These are phyloP conservation scores for Aporophyla lueneburgensis DNA, from an alignment of 2,888 invertebrate species.

Conservation along the genomic window DNA sequence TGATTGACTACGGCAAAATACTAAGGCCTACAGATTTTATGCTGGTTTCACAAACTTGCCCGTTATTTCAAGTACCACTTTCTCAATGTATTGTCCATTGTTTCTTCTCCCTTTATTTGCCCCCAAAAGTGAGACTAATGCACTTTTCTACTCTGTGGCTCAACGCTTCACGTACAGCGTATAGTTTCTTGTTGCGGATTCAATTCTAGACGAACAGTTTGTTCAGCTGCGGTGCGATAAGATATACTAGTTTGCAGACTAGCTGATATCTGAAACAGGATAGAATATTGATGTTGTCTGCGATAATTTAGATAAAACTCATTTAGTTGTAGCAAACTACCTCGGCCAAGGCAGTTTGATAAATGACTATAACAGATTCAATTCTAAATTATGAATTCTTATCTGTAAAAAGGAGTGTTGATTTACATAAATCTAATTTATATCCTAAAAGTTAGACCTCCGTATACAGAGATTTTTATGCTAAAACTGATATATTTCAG, in stretches of 20 bases:
- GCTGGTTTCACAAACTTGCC: too few relatives aligned
- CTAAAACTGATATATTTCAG: neutral
- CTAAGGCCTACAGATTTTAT: neutral
- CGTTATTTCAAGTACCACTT: neutral
- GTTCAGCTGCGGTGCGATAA: conserved; percentile 60
- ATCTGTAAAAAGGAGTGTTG: neutral
- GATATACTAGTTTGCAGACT: conserved; percentile 50
- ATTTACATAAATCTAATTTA: neutral
- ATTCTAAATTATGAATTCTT: neutral
- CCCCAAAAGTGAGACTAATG: conserved; percentile 10
- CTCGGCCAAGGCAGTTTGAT: neutral
- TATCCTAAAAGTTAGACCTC: neutral
- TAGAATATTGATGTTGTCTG: conserved; percentile 28
- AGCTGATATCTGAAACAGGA: conserved; percentile 33
- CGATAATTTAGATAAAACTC: neutral
- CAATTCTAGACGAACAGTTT: conserved; percentile 64
- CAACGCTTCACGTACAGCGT: conserved; percentile 12
- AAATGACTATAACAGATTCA: neutral
- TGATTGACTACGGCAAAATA: too few relatives aligned
- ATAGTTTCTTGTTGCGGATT: conserved; percentile 60
- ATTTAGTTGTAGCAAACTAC: neutral
- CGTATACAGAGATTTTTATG: neutral
- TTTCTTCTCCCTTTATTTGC: neutral
- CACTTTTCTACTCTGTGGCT: neutral
- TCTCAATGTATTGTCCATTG: neutral